Percentiles rank a stretch among this genome's conserved stretches.
These are phyloP conservation scores for Blastobasis lacticolella DNA, from an alignment of 2,888 invertebrate genomes.

Conservation along the genomic window DNA sequence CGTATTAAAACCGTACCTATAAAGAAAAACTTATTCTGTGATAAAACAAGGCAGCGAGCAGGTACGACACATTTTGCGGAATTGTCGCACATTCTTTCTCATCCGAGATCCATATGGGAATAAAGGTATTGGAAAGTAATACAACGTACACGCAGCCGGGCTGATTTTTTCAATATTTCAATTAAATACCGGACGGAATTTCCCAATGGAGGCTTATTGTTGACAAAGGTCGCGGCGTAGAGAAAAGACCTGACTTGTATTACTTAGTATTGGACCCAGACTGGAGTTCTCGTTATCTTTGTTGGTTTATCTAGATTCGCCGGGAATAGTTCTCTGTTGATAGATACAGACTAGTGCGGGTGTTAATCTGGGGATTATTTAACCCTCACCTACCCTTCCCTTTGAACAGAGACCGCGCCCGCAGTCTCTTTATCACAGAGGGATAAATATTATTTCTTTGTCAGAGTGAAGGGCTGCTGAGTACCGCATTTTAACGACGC, in stretches of 20 bases:
- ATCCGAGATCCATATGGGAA: conserved; percentile 17
- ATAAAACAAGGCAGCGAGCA: too few relatives aligned
- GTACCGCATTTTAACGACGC: too few relatives aligned
- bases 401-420: conserved; percentile 16
- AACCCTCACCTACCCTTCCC: conserved; percentile 15
- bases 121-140: conserved; percentile 28
- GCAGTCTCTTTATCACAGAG: background rate
- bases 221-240: background rate
- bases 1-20: too few relatives aligned
- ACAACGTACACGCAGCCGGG: conserved; percentile 21
- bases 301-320: too few relatives aligned
- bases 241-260: background rate
- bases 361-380: conserved; percentile 17
- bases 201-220: conserved; percentile 2
- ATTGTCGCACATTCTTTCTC: too few relatives aligned
- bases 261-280: too few relatives aligned
- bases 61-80: too few relatives aligned
- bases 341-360: conserved; percentile 8
- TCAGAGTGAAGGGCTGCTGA: too few relatives aligned
- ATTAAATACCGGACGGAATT: conserved; percentile 11
- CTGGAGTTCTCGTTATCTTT: too few relatives aligned
- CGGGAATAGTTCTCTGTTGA: background rate
- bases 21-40: too few relatives aligned
- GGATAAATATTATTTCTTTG: too few relatives aligned
- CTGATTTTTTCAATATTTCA: conserved; percentile 21